Percentiles rank a stretch among this genome's conserved stretches.
These are phyloP conservation scores for Chionomys nivalis DNA, from an alignment of 2,113 vertebrate species.

Conservation along the genomic window DNA sequence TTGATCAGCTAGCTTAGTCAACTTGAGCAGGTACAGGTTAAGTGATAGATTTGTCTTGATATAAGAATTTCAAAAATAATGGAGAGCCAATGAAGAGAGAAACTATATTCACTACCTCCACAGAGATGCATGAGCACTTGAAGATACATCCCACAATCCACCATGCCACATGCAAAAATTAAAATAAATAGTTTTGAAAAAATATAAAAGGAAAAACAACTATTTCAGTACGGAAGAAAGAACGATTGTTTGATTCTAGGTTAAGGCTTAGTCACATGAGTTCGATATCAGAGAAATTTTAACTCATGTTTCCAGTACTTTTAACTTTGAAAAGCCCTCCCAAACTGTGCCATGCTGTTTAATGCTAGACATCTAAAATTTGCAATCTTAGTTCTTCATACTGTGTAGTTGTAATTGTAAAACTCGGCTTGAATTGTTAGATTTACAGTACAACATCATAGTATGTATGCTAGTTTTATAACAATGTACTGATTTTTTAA, in stretches of 20 bases:
- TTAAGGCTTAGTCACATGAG: background rate
- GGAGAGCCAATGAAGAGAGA: background rate
- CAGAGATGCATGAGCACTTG: background rate
- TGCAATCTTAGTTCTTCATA: background rate
- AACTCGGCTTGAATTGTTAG: background rate
- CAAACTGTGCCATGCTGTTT: background rate
- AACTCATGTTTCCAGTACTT: background rate
- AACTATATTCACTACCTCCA: background rate
- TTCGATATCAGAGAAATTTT: background rate
- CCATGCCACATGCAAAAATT: background rate
- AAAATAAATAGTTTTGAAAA: background rate
- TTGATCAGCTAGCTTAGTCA: background rate
- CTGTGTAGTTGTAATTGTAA: background rate
- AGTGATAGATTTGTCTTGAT: background rate
- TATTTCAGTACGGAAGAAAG: background rate
- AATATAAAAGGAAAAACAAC: background rate
- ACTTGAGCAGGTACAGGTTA: background rate
- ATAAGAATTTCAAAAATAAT: background rate
- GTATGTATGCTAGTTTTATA: background rate
- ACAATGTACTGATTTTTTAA: background rate
- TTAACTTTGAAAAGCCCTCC: background rate
- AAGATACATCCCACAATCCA: background rate
- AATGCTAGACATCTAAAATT: background rate
- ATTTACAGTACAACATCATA: background rate
- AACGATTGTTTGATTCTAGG: background rate